These are phyloP conservation scores for Toxonevra muliebris DNA, from an alignment of 2,888 invertebrate genomes.

Conservation along the genomic window DNA sequence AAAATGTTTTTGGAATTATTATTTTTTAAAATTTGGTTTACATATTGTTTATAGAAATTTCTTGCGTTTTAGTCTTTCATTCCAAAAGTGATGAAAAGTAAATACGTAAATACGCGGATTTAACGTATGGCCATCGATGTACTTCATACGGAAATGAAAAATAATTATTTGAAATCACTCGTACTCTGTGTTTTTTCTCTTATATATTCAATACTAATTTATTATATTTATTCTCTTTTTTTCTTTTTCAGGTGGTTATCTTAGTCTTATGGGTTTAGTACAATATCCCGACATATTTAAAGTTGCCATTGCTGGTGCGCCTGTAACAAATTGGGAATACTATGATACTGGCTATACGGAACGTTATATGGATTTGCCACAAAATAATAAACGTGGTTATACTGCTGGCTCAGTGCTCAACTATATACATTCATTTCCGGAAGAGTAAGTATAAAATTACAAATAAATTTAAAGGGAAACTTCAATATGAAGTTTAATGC, in stretches of 20 bases:
- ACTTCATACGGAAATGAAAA: too few relatives aligned
- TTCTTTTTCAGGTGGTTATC: conserved; percentile 78
- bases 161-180: too few relatives aligned
- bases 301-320: conserved; percentile 95
- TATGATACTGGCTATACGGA: conserved; percentile 99
- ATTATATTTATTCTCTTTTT: conserved; percentile 2
- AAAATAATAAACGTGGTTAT: conserved; percentile 81
- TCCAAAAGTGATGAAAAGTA: too few relatives aligned
- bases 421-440: conserved; percentile 87
- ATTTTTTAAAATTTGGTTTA: too few relatives aligned
- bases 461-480: not conserved
- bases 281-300: conserved; percentile 94
- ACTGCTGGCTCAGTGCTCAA: conserved; percentile 84
- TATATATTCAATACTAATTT: too few relatives aligned
- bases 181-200: too few relatives aligned
- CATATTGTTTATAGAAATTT: too few relatives aligned
- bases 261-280: conserved; percentile 92
- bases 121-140: too few relatives aligned
- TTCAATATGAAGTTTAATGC: not conserved
- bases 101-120: too few relatives aligned
- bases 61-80: too few relatives aligned
- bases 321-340: conserved; percentile 95
- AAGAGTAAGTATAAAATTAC: conserved; percentile 75
- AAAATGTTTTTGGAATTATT: too few relatives aligned
- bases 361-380: conserved; percentile 92